phyloP scores from a whole-genome alignment of 2,888 invertebrate genomes.

The Orthosia gracilis region DNA sequence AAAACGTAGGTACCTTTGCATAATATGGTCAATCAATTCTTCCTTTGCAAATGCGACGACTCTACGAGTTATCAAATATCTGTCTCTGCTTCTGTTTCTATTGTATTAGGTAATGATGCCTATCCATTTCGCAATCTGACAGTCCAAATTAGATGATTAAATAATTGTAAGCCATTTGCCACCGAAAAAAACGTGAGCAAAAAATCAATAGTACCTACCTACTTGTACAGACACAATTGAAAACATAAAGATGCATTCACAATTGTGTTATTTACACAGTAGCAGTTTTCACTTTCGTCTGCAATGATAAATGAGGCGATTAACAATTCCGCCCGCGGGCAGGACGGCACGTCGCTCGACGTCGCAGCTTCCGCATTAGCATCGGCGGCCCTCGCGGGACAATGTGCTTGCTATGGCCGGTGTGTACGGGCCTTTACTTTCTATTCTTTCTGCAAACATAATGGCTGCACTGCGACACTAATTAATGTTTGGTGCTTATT shows the following conservation, averaged over 20 bases:
- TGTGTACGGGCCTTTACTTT: constrained; percentile 76
- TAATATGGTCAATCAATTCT: background rate
- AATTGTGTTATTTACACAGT: constrained; percentile 73
- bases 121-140: constrained; percentile 34
- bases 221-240: constrained; percentile 26
- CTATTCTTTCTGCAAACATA: constrained; percentile 71
- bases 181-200: constrained; percentile 19
- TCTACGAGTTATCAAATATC: background rate
- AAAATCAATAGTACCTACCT: constrained; percentile 15
- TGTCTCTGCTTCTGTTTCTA: constrained; percentile 4
- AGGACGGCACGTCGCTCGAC: constrained; percentile 79
- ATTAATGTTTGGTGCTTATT: constrained; percentile 76
- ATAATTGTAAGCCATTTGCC: constrained; percentile 35
- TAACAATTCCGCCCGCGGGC: constrained; percentile 83
- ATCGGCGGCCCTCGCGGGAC: constrained; percentile 73
- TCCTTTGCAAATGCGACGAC: background rate
- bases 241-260: constrained; percentile 68
- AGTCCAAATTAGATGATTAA: constrained; percentile 32
- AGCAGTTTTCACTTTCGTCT: constrained; percentile 86
- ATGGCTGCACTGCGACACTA: constrained; percentile 70
- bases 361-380: constrained; percentile 83
- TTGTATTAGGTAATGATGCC: constrained; percentile 28
- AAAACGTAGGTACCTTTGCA: background rate
- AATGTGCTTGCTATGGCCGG: constrained; percentile 47
- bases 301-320: constrained; percentile 82